Base-by-base conservation (phyloP, 2,797 vertebrate species). In the Diceros bicornis region DNA sequence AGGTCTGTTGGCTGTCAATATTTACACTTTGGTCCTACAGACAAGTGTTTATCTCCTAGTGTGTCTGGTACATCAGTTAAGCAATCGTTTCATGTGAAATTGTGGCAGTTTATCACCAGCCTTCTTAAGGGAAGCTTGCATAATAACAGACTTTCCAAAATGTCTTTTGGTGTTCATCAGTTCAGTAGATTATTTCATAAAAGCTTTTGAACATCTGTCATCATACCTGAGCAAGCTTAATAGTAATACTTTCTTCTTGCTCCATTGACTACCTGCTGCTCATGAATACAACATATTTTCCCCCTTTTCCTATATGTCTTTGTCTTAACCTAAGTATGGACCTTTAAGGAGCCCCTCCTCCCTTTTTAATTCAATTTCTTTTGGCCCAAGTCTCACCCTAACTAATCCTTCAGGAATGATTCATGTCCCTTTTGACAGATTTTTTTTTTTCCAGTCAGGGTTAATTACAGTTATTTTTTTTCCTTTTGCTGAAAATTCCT, bases 321-420 rank as follows among this genome's bases (percentile, higher is more conserved):
- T 84, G 44, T 29, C 44, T 57, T 86, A 79, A 77, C 21, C 21
- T 78, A 71, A 62, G 20, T 9, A 13, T 7, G 6, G 11, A 34
- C 14, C 2, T 84, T 59, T 74, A 68, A 52, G n/a, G 2, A n/a
- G 12, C 9, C 0, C 9, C 3, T 72, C 27, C 27, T 14, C 25
- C 20, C 18, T 85, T 68, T 84, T 94, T 25, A 55, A 93, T 68
- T 90, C 59, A 91, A n/a, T 81, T 94, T 62, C 59, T 94, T 94
- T 98, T n/a, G 68, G 41, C 74, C 62, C 27, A 47, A 62, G 61
- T 93, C 52, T 96, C 75, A 88, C 32, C 66, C 84, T 81, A 87
- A 23, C 52, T 96, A 77, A 75, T 85, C 47, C 93, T 97, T 96
- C 89, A 97, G 50, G 96, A 89, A 77, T 95, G 84, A 95, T 72